These are phyloP conservation scores for Anguilla pacifica DNA, from an alignment of 2,797 vertebrate genomes.

Conservation along the genomic window DNA sequence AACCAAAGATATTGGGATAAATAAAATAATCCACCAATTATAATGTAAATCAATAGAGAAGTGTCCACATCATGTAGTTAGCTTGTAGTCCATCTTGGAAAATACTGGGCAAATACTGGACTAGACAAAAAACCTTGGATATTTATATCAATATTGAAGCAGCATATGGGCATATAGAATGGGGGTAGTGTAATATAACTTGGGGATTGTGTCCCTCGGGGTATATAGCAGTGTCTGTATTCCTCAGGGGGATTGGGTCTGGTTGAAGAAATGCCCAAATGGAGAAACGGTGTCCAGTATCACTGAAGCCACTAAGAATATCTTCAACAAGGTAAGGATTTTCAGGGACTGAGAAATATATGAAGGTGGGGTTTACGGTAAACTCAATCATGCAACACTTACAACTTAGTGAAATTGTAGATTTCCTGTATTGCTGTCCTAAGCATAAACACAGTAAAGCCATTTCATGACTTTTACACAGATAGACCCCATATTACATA, in stretches of 20 bases:
- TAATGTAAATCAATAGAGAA: neutral
- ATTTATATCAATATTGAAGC: too few relatives aligned
- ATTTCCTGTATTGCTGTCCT: neutral
- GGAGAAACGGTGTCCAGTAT: conserved; percentile 59
- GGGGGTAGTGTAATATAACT: neutral
- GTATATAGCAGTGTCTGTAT: neutral
- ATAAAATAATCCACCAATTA: neutral
- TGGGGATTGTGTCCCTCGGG: conserved; percentile 43
- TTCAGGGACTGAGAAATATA: neutral
- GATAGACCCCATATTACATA: neutral
- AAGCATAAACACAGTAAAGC: neutral
- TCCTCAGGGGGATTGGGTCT: conserved; percentile 75
- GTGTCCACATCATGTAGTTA: neutral
- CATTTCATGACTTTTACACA: neutral
- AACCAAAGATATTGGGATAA: neutral
- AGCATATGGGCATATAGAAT: too few relatives aligned
- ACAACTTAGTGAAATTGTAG: neutral
- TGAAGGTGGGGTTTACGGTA: neutral
- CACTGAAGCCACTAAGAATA: conserved; percentile 60
- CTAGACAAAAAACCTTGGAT: neutral
- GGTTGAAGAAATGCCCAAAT: conserved; percentile 73
- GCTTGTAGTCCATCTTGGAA: neutral
- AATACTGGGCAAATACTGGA: neutral
- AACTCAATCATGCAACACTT: neutral
- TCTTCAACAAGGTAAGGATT: conserved; percentile 70